Percentiles rank a stretch among this genome's conserved stretches.
Evolutionary conservation across 64 coral and sea anemone genomes (phyloP).

Genomic region (Actinia equina): DNA sequence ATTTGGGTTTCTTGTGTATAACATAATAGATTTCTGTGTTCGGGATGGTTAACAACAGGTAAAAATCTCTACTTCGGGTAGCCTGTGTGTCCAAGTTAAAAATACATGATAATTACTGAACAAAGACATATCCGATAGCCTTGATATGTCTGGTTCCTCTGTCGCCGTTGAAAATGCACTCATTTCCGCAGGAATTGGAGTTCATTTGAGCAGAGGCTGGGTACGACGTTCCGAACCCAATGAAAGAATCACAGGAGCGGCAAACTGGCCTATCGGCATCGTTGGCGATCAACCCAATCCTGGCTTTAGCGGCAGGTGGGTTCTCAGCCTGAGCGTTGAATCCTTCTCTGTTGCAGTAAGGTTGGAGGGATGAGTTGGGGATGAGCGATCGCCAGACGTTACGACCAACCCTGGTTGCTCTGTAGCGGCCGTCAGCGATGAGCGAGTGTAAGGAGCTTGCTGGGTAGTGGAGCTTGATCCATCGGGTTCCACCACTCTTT

Average conservation of each 20-base stretch:
- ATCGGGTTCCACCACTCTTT: background rate
- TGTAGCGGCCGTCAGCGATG: constrained; percentile 33
- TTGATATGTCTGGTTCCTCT: constrained; percentile 10
- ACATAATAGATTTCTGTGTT: too few species aligned
- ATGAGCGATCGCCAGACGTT: constrained; percentile 51
- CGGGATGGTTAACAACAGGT: too few species aligned
- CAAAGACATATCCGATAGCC: constrained; percentile 46
- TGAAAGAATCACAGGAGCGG: constrained; percentile 2
- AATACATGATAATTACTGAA: constrained; percentile 13
- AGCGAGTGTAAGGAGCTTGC: constrained; percentile 29
- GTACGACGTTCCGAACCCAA: constrained; percentile 43
- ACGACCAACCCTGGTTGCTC: constrained; percentile 19
- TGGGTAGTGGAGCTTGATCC: background rate
- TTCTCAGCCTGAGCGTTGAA: constrained; percentile 23
- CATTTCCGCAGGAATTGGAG: constrained; percentile 24
- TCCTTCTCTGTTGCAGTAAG: constrained; percentile 44
- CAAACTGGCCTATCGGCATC: background rate
- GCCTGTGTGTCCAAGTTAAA: too few species aligned
- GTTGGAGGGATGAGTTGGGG: constrained; percentile 27
- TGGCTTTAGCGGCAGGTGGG: background rate
- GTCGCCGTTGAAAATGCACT: background rate
- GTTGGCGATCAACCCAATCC: constrained; percentile 41
- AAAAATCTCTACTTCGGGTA: too few species aligned
- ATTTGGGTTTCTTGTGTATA: too few species aligned
- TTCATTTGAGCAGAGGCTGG: background rate